Conservation (phyloP, 2,113 vertebrate species). For the Nyctibius bracteatus region DNA sequence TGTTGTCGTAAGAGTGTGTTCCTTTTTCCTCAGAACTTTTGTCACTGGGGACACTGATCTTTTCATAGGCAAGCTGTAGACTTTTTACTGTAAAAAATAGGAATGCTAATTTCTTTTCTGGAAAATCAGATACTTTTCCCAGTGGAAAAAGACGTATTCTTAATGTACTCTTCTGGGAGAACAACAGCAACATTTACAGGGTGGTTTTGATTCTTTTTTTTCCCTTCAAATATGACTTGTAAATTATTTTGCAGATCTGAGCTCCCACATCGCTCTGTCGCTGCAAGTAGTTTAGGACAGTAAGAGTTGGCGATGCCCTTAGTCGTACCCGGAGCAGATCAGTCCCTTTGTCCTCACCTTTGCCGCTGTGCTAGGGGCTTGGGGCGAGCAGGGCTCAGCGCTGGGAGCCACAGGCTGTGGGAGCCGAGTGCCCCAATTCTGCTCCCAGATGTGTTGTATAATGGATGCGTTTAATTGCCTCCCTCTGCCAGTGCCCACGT, state of each 20-base stretch:
- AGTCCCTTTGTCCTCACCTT: background rate
- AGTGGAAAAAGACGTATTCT: background rate
- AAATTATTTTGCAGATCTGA: background rate
- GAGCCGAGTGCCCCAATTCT: background rate
- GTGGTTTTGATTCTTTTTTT: background rate
- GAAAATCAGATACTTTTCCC: background rate
- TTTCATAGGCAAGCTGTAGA: background rate
- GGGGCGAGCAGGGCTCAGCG: background rate
- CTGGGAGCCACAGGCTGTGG: background rate
- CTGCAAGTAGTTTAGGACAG: background rate
- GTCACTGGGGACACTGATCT: background rate
- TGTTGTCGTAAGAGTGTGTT: accelerated
- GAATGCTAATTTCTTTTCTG: background rate
- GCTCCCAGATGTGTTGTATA: background rate
- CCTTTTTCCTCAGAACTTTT: background rate
- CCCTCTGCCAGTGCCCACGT: background rate
- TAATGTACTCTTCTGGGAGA: background rate
- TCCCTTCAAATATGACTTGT: accelerated
- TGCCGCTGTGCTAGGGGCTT: background rate
- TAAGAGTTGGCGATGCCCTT: background rate
- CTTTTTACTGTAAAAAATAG: background rate
- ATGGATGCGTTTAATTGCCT: background rate
- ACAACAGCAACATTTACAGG: accelerated
- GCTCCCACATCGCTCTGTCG: background rate
- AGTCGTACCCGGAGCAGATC: accelerated